Evolutionary conservation across 2,888 invertebrate genomes (phyloP).

Genomic region (Sicus ferrugineus): DNA sequence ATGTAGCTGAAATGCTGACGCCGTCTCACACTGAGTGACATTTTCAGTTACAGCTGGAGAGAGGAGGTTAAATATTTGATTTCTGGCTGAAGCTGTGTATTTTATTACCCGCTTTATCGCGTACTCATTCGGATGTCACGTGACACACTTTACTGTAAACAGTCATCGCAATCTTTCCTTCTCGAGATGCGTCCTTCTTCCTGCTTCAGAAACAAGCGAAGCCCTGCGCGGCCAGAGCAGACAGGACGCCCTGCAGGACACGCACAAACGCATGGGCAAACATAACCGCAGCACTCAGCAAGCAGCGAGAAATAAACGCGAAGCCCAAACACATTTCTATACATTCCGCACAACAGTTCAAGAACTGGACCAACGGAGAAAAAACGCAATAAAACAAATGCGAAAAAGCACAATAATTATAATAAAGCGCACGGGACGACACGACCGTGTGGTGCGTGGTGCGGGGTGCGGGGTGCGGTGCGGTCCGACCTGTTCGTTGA

Average conservation of each 20-base stretch:
- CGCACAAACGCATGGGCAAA: background rate
- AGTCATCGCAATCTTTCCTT: too few relatives aligned
- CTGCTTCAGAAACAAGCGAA: too few relatives aligned
- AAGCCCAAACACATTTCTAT: slow-evolving; percentile 33
- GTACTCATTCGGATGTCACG: too few relatives aligned
- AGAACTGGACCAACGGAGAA: slow-evolving; percentile 14
- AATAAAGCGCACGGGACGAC: slow-evolving; percentile 15
- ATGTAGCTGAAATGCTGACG: too few relatives aligned
- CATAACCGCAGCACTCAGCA: background rate
- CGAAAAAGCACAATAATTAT: slow-evolving; percentile 29
- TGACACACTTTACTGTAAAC: too few relatives aligned
- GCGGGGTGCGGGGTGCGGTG: background rate
- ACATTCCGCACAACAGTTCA: slow-evolving; percentile 28
- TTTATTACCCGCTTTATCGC: too few relatives aligned
- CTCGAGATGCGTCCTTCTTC: too few relatives aligned
- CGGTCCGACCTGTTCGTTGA: background rate
- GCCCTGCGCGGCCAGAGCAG: background rate
- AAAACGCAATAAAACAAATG: slow-evolving; percentile 23
- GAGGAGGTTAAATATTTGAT: too few relatives aligned
- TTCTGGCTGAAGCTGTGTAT: too few relatives aligned
- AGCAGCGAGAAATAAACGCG: slow-evolving; percentile 8
- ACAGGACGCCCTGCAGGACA: background rate
- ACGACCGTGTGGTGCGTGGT: background rate
- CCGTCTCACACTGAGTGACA: too few relatives aligned
- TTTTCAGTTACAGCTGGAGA: too few relatives aligned